A percentile compares a stretch with the other conserved stretches of the same genome.
phyloP scores from a whole-genome alignment of 2,888 invertebrate genomes.

The Molorchus minor region DNA sequence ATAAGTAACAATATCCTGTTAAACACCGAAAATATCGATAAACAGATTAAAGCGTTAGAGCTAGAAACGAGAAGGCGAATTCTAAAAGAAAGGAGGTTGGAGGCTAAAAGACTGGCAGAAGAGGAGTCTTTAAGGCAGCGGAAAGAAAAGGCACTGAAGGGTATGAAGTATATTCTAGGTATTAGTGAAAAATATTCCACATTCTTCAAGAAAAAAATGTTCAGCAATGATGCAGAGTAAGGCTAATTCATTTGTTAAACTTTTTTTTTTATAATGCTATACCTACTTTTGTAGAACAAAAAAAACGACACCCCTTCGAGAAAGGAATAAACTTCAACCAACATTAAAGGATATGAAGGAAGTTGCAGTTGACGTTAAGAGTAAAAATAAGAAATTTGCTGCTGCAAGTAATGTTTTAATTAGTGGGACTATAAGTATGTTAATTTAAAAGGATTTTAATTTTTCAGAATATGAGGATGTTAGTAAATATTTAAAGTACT shows the following conservation, averaged over 20 bases:
- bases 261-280: not conserved
- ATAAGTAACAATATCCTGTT: no score
- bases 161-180: slow-evolving; percentile 44
- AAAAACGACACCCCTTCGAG: slow-evolving; percentile 29
- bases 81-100: not conserved
- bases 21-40: not conserved
- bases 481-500: slow-evolving; percentile 44
- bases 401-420: slow-evolving; percentile 10
- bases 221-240: slow-evolving; percentile 13
- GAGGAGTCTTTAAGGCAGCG: slow-evolving; percentile 25
- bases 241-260: not conserved
- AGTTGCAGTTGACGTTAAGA: slow-evolving; percentile 22
- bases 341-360: slow-evolving; percentile 37
- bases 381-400: not conserved
- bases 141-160: slow-evolving; percentile 41
- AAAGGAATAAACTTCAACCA: slow-evolving; percentile 35
- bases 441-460: slow-evolving; percentile 1
- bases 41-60: not conserved
- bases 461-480: slow-evolving; percentile 31
- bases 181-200: slow-evolving; percentile 44
- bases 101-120: slow-evolving; percentile 25
- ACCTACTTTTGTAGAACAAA: slow-evolving; percentile 22
- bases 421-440: not conserved
- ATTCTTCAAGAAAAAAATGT: slow-evolving; percentile 43
- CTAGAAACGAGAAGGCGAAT: not conserved